These are phyloP conservation scores for Carcharodon carcharias DNA, from an alignment of 2,797 vertebrate species.

Conservation along the genomic window DNA sequence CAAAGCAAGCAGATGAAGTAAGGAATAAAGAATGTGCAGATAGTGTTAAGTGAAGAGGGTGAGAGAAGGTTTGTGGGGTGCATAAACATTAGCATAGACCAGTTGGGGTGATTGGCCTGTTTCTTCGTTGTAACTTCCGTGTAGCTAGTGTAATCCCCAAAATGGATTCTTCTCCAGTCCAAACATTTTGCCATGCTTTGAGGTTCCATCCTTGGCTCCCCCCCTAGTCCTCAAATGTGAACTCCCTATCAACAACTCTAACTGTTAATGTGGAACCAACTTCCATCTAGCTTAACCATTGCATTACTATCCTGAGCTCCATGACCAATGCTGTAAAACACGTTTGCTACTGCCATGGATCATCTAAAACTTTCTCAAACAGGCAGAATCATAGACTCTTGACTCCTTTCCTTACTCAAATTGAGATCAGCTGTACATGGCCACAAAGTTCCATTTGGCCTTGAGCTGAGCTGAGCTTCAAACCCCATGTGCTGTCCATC, in stretches of 20 bases:
- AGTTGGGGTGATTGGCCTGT: neutral
- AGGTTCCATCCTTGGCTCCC: neutral
- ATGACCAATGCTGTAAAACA: neutral
- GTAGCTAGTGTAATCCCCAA: neutral
- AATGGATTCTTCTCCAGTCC: neutral
- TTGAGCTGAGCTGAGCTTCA: neutral
- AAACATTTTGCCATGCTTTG: neutral
- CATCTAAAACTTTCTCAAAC: neutral
- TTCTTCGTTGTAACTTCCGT: neutral
- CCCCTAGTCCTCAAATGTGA: neutral
- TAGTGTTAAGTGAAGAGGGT: neutral
- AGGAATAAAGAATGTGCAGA: neutral
- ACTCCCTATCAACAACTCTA: neutral
- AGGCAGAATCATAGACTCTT: neutral
- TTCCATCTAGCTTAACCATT: neutral
- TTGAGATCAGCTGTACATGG: neutral
- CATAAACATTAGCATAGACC: neutral
- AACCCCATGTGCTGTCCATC: neutral
- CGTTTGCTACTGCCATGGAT: neutral
- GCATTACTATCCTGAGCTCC: neutral
- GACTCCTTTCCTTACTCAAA: neutral
- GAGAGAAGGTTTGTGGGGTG: neutral
- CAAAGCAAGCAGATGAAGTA: neutral
- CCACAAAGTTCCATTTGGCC: neutral
- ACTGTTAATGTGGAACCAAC: neutral